These are phyloP conservation scores for Coregonus ussuriensis DNA, from an alignment of 2,797 vertebrate genomes.

Conservation along the genomic window DNA sequence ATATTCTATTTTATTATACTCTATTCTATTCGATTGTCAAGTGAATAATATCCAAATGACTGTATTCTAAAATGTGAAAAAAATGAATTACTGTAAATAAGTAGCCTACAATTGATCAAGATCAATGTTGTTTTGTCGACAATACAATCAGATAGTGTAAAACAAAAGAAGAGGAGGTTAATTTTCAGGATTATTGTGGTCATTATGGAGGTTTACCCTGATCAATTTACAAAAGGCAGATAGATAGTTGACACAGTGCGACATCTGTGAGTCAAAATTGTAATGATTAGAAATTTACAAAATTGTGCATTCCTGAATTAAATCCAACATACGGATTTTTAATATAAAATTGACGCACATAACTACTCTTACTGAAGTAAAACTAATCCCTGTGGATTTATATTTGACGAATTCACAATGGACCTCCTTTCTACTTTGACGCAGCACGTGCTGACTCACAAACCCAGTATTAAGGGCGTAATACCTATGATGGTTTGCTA, in stretches of 20 bases:
- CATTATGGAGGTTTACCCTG: neutral
- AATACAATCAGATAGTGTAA: neutral
- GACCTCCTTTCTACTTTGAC: neutral
- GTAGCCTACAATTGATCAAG: neutral
- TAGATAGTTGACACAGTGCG: too few relatives aligned
- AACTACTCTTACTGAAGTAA: neutral
- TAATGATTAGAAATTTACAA: too few relatives aligned
- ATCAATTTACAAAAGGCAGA: neutral
- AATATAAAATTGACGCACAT: too few relatives aligned
- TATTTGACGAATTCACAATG: neutral
- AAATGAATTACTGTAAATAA: neutral
- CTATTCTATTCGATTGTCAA: too few relatives aligned
- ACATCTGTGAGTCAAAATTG: too few relatives aligned
- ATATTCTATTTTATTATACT: too few relatives aligned
- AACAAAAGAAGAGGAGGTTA: neutral
- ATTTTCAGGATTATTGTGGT: neutral
- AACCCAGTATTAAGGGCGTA: neutral
- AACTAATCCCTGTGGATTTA: neutral
- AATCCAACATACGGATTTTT: too few relatives aligned
- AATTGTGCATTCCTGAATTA: too few relatives aligned
- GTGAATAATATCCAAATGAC: too few relatives aligned
- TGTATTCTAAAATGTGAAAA: too few relatives aligned
- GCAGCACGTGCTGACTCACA: neutral
- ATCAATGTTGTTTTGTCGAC: neutral
- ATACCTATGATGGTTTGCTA: neutral